Conservation (phyloP, 2,888 invertebrate genomes). For the Papilio demoleus region DNA sequence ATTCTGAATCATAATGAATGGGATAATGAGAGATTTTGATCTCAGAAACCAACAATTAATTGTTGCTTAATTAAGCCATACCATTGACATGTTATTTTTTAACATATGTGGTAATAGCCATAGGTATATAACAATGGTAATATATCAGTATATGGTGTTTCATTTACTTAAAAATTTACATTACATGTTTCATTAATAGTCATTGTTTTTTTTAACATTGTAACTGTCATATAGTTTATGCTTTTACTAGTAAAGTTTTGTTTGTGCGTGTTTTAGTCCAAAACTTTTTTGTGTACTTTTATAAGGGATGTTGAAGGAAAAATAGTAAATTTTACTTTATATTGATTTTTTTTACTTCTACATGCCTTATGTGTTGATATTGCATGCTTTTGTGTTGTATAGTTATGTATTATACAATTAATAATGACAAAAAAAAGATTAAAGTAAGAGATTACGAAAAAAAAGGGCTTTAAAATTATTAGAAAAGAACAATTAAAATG, state of each 20-base stretch:
- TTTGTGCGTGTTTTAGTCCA: background rate
- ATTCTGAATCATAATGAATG: no score
- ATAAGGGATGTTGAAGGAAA: background rate
- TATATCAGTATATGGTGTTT: background rate
- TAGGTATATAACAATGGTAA: background rate
- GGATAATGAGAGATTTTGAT: no score
- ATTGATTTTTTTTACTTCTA: background rate
- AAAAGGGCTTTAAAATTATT: background rate
- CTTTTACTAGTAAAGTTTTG: background rate
- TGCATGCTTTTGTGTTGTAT: conserved; percentile 5
- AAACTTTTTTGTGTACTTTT: background rate
- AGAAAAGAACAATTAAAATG: background rate
- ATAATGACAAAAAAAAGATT: background rate
- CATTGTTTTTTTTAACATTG: background rate
- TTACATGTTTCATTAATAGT: background rate
- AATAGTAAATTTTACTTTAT: background rate
- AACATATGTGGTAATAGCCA: background rate
- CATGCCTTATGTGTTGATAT: background rate
- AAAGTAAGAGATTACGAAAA: background rate
- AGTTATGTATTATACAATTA: background rate
- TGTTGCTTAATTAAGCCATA: background rate
- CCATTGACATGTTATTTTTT: background rate
- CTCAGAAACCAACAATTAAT: no score
- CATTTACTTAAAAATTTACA: background rate
- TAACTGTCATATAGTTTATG: background rate